phyloP scores from a whole-genome alignment of 1,140 invertebrate genomes.

The Drosophila ironensis region DNA sequence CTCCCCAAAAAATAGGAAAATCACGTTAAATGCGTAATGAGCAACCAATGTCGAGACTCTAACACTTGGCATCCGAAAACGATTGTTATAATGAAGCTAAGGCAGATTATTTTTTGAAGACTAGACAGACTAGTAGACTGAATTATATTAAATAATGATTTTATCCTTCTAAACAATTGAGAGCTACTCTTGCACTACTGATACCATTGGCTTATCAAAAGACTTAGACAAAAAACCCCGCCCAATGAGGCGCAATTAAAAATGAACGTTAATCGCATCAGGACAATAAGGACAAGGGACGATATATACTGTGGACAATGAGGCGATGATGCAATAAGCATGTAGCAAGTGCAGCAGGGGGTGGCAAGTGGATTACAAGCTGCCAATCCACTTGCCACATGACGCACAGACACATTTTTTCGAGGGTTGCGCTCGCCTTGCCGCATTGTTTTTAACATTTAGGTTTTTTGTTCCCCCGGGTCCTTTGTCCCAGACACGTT shows the following conservation, averaged over 20 bases:
- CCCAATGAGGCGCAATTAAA: conserved; percentile 11
- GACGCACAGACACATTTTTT: conserved; percentile 37
- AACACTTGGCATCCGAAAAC: no score
- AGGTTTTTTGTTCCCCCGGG: not conserved
- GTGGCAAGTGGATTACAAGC: conserved; percentile 60
- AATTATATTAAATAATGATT: no score
- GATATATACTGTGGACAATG: conserved; percentile 18
- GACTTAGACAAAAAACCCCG: conserved; percentile 47
- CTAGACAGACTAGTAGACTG: no score
- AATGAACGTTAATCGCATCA: conserved; percentile 54
- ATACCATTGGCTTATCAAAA: conserved; percentile 22
- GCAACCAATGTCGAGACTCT: not conserved
- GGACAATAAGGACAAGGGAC: conserved; percentile 21
- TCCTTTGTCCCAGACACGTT: not conserved
- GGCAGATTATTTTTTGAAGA: no score
- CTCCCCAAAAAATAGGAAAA: not conserved
- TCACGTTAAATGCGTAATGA: conserved; percentile 12
- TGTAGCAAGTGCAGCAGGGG: conserved; percentile 32
- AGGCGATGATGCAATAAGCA: conserved; percentile 54
- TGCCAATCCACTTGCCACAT: conserved; percentile 69
- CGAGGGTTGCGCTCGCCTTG: not conserved
- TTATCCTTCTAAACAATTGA: no score
- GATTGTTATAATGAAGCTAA: no score
- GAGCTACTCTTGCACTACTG: no score
- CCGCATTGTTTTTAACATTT: not conserved